Conservation (phyloP, 1,140 invertebrate species). For the Eubasilissa regina region DNA sequence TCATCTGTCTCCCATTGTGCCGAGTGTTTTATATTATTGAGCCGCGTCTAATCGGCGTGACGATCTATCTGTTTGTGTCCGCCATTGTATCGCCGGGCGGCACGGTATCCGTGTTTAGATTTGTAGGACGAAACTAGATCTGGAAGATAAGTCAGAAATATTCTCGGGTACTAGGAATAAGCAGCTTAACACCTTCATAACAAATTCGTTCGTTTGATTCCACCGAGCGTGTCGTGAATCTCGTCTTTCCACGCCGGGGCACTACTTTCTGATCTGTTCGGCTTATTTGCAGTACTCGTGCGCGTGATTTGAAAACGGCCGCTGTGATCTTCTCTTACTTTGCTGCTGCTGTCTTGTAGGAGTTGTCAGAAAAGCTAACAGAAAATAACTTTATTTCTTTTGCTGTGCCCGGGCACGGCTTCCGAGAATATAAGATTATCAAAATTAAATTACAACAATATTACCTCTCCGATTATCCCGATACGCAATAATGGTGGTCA, state of each 20-base stretch:
- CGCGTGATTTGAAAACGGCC: not conserved
- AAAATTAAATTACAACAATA: no score
- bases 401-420: no score
- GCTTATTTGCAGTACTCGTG: not conserved
- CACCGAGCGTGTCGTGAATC: not conserved
- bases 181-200: conserved; percentile 25
- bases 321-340: conserved; percentile 1
- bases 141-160: conserved; percentile 23
- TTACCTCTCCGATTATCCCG: no score
- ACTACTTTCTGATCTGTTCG: not conserved
- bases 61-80: conserved; percentile 46
- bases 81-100: conserved; percentile 43
- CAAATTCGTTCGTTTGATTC: not conserved
- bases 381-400: no score
- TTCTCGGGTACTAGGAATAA: conserved; percentile 13
- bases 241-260: conserved; percentile 3
- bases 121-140: conserved; percentile 45
- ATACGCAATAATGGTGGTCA: no score
- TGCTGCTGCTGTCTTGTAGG: conserved; percentile 9
- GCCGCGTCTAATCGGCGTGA: conserved; percentile 55
- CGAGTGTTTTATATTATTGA: conserved; percentile 54
- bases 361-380: conserved; percentile 20
- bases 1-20: conserved; percentile 47
- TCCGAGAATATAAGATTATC: no score
- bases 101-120: conserved; percentile 48